Evolutionary conservation across 2,888 invertebrate species (phyloP).

Genomic region (Drosophila antonietae): DNA sequence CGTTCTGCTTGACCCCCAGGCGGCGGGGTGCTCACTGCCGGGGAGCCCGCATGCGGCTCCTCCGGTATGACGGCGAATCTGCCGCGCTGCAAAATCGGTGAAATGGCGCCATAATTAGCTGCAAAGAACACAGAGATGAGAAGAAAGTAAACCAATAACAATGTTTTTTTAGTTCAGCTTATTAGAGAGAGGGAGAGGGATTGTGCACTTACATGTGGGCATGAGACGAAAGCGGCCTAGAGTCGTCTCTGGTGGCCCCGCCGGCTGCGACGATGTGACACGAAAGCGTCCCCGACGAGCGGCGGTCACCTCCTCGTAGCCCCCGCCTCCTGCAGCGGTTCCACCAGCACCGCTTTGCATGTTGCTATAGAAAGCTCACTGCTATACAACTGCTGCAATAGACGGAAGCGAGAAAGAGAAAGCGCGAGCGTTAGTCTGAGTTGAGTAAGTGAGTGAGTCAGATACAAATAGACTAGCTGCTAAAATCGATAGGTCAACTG

Average conservation of each 20-base stretch:
- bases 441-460: not conserved
- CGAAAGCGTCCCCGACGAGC: slow-evolving; percentile 86
- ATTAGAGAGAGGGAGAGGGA: not conserved
- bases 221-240: slow-evolving; percentile 84
- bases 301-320: slow-evolving; percentile 83
- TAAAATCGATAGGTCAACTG: slow-evolving; percentile 45
- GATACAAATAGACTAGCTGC: not conserved
- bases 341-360: slow-evolving; percentile 69
- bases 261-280: slow-evolving; percentile 85
- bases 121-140: slow-evolving; percentile 23
- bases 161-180: slow-evolving; percentile 9
- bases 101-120: slow-evolving; percentile 85
- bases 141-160: slow-evolving; percentile 12
- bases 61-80: slow-evolving; percentile 85
- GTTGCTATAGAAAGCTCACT: slow-evolving; percentile 28
- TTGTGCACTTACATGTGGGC: slow-evolving; percentile 82
- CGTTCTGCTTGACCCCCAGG: slow-evolving; percentile 58
- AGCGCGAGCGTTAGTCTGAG: not conserved
- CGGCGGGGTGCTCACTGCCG: slow-evolving; percentile 81
- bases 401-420: not conserved
- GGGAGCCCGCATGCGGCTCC: slow-evolving; percentile 85
- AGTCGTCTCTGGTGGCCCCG: slow-evolving; percentile 84
- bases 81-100: slow-evolving; percentile 84
- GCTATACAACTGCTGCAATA: slow-evolving; percentile 34
- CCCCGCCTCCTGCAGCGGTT: slow-evolving; percentile 55